Evolutionary conservation across 2,888 invertebrate genomes (phyloP), one percentile per base, ranked within the genome.

Genomic region (Cheilosia scutellata): DNA sequence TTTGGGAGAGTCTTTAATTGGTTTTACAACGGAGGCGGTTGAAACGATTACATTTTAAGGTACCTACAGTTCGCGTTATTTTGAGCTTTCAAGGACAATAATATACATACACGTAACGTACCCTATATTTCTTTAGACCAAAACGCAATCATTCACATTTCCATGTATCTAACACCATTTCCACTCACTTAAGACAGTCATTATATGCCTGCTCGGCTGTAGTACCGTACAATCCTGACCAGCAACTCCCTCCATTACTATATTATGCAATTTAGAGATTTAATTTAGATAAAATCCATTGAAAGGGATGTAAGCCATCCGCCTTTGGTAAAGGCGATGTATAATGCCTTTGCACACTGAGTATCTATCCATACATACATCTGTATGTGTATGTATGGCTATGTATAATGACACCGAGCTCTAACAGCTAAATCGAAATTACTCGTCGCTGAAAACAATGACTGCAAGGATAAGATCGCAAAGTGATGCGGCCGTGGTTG

Each of bases 281-380:
- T 55, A 68, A 68, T 68, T 68, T 55, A 55, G 55, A 68, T 55
- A 55, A 68, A 55, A 63, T 9, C 49, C 63, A 42, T 31, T 42
- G 31, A 29, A 44, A 55, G 20, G 31, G 16, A 16, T 68, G 29
- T 31, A 57, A 57, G 68, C 16, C 27, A 55, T 68, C 66, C 4
- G 25, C 27, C n/a, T 20, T 20, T 20, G 4, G 42, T 20, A 44
- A 31, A 44, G 27, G 27, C 9, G 7, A 53, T 27, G 51, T 29
- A 25, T 31, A 29, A 11, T 16, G 44, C 27, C 4, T 37, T 9
- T 55, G 20, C 53, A 40, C 51, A 40, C 40, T 47, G 16, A 47
- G 1, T 37, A 5, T 37, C 9, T 44, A 16, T 9, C 13, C 0
- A 11, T 13, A 13, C 9, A 5, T 51, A 0, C 27, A 5, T 47